Conservation (phyloP, 2,113 vertebrate species). For the Struthio camelus region DNA sequence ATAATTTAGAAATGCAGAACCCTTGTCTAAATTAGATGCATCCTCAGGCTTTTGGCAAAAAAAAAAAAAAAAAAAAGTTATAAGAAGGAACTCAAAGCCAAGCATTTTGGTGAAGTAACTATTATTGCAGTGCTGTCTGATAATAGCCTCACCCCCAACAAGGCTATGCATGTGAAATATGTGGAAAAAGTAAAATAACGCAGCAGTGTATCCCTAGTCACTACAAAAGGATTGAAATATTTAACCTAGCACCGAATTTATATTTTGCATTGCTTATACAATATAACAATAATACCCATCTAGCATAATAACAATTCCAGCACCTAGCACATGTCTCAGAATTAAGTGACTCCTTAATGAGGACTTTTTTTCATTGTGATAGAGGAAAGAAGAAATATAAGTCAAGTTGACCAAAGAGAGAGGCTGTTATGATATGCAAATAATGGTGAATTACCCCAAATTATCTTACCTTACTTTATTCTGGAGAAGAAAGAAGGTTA, state of each 20-base stretch:
- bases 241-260: background rate
- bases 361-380: background rate
- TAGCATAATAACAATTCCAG: background rate
- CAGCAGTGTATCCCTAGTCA: background rate
- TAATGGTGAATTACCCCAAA: background rate
- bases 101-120: background rate
- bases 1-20: background rate
- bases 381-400: background rate
- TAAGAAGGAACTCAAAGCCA: background rate
- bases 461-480: background rate
- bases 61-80: background rate
- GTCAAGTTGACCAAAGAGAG: background rate
- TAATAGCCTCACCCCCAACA: background rate
- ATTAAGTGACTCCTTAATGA: background rate
- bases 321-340: background rate
- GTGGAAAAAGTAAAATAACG: background rate
- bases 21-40: background rate
- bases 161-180: background rate
- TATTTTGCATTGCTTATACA: background rate
- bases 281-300: background rate
- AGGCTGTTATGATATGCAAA: no score
- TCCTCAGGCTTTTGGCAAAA: background rate
- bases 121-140: background rate
- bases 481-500: background rate
- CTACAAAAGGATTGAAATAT: background rate